phyloP scores from a whole-genome alignment of 30 jellyfish, hydroid and myxozoan genomes.

The Cassiopea xamachana region DNA sequence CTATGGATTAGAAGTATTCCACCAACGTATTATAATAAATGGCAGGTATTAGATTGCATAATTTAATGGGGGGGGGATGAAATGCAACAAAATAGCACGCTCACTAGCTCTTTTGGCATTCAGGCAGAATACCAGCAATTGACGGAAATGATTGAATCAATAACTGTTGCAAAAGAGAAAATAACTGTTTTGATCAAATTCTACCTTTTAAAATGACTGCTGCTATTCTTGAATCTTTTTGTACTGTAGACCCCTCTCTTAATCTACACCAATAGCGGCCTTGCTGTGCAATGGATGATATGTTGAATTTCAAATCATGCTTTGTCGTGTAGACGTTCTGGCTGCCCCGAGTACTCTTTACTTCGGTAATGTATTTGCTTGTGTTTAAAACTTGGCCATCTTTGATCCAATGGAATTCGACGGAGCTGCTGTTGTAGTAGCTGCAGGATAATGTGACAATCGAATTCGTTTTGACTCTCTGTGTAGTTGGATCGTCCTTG shows the following conservation, averaged over 20 bases:
- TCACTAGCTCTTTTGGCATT: background rate
- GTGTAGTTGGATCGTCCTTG: slow-evolving; percentile 23
- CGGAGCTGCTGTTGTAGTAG: background rate
- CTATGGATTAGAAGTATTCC: too few species aligned
- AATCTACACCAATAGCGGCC: slow-evolving; percentile 33
- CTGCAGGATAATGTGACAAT: slow-evolving; percentile 21
- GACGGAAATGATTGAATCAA: background rate
- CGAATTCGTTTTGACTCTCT: background rate
- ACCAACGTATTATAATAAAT: too few species aligned
- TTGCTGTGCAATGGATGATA: slow-evolving; percentile 8
- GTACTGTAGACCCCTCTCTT: background rate
- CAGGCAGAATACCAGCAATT: background rate
- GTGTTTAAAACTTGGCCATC: background rate
- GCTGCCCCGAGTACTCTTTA: background rate
- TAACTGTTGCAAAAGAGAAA: background rate
- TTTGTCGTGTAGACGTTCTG: background rate
- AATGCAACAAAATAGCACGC: too few species aligned
- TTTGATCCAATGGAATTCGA: slow-evolving; percentile 14
- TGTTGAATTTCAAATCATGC: slow-evolving; percentile 8
- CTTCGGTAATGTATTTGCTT: background rate
- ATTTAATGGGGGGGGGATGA: too few species aligned
- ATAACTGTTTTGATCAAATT: too few species aligned
- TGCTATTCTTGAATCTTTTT: slow-evolving; percentile 5
- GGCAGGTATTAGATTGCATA: too few species aligned
- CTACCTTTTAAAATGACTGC: slow-evolving; percentile 21